Conservation (phyloP, 2,797 vertebrate species). For the Poeciliopsis gracilis region DNA sequence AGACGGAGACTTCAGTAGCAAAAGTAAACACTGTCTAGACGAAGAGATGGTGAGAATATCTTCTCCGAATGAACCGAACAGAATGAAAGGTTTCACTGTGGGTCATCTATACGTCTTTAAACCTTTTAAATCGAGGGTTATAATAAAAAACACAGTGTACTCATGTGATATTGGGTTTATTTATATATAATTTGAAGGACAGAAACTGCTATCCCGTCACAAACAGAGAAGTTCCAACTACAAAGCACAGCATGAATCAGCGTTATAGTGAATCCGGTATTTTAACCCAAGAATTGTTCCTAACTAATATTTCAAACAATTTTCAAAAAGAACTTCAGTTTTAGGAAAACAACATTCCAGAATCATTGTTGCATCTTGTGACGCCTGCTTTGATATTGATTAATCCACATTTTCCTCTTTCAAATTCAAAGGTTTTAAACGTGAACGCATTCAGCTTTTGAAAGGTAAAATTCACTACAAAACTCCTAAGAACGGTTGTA, state of each 20-base stretch:
- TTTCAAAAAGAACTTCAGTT: neutral
- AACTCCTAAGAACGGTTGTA: no score
- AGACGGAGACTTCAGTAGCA: neutral
- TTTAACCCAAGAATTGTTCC: neutral
- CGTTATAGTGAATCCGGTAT: neutral
- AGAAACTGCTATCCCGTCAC: neutral
- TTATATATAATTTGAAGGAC: neutral
- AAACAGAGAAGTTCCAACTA: neutral
- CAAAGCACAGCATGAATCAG: neutral
- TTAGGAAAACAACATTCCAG: neutral
- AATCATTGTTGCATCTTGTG: neutral
- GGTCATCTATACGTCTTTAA: neutral
- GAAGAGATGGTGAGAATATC: neutral
- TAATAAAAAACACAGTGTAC: neutral
- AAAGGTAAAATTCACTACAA: neutral
- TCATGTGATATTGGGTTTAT: neutral
- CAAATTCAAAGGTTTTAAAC: neutral
- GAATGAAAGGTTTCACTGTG: neutral
- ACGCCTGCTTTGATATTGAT: neutral
- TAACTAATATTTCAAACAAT: neutral
- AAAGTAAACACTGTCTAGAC: constrained; percentile 7
- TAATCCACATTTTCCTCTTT: neutral
- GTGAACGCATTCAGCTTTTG: neutral
- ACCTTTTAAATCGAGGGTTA: neutral
- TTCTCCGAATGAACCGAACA: neutral